Base-by-base conservation (phyloP, 2,113 vertebrate genomes). In the Lagopus leucura region DNA sequence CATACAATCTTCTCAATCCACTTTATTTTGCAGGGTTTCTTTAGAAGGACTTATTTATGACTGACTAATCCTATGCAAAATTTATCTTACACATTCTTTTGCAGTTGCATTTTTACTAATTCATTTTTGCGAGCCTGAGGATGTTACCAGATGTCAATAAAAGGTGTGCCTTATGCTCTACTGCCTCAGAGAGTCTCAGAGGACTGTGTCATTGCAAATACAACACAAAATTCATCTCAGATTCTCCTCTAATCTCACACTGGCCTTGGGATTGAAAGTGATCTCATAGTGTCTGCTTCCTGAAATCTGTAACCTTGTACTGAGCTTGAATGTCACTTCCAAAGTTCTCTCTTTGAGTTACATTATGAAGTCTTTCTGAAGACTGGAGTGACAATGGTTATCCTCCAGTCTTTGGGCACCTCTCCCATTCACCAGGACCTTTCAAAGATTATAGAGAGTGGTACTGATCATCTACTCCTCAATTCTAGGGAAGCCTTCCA, bases 131-230 rank as follows among this genome's bases (percentile, higher is more conserved):
- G 7, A 0, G 0, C 28, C 43, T 54, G 14, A 8, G 74, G 50
- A 60, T 9, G 81, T 7, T 70, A 52, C 17, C 34, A 24, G 25
- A 21, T 28, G 12, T 70, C 42, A 71, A 74, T 86, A 54, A 34
- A 84, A 0, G 0, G 5, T 11, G 7, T 45, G 12, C 7, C 1
- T 0, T 25, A n/a, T 73, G 48, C 54, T 13, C 21, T 25, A 17
- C 14, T 25, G 20, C 47, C 54, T 63, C 22, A 55, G 54, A 55
- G 27, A 28, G 52, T 55, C 54, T 30, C 16, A 32, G 28, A 30
- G 20, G n/a, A 71, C 10, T 6, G 24, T 19, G 8, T 21, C 21
- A 2, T 43, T 45, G 21, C 21, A 87, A 63, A 27, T 21, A 30
- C 12, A 72, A 43, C 47, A 27, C 57, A n/a, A 45, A 92, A 67